A percentile compares a stretch with the other conserved stretches of the same genome.
Conservation (phyloP, 2,888 invertebrate species). For the Eucera pruinosa region DNA sequence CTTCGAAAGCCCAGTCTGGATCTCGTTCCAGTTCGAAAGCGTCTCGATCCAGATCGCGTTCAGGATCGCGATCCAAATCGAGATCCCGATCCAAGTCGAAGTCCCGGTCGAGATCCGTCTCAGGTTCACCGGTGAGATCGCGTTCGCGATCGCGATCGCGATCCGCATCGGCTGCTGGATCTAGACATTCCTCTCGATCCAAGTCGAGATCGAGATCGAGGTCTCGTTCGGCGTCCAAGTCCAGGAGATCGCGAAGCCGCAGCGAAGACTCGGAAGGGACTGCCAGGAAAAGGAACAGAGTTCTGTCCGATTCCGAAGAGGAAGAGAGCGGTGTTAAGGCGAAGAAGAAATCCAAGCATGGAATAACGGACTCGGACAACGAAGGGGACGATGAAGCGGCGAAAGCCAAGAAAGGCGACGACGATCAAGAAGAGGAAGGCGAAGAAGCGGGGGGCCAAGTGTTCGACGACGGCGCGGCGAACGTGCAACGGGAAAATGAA, state of each 20-base stretch:
- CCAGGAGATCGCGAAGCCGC: conserved; percentile 72
- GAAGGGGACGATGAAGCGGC: conserved; percentile 71
- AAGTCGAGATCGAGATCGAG: conserved; percentile 69
- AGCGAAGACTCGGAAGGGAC: conserved; percentile 74
- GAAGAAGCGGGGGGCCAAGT: conserved; percentile 83
- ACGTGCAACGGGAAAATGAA: conserved; percentile 83
- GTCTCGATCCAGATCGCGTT: conserved; percentile 75
- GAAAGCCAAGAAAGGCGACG: conserved; percentile 77
- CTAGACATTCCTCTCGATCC: conserved; percentile 70
- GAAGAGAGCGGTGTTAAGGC: conserved; percentile 82
- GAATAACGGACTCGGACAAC: conserved; percentile 80
- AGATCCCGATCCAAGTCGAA: conserved; percentile 60
- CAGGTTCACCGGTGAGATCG: conserved; percentile 67
- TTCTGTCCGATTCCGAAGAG: conserved; percentile 87
- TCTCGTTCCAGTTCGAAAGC: conserved; percentile 72
- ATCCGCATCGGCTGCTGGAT: conserved; percentile 72
- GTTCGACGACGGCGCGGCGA: conserved; percentile 85
- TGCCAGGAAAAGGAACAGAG: conserved; percentile 78
- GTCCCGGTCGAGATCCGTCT: conserved; percentile 70
- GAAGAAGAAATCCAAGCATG: conserved; percentile 78
- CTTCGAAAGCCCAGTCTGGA: conserved; percentile 74
- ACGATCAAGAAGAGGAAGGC: conserved; percentile 69
- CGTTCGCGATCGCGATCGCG: conserved; percentile 60
- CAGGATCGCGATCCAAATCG: conserved; percentile 55
- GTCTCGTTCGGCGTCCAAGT: conserved; percentile 71